Base-by-base conservation (phyloP, 2,888 invertebrate species). In the Hirtodrosophila alboralis region DNA sequence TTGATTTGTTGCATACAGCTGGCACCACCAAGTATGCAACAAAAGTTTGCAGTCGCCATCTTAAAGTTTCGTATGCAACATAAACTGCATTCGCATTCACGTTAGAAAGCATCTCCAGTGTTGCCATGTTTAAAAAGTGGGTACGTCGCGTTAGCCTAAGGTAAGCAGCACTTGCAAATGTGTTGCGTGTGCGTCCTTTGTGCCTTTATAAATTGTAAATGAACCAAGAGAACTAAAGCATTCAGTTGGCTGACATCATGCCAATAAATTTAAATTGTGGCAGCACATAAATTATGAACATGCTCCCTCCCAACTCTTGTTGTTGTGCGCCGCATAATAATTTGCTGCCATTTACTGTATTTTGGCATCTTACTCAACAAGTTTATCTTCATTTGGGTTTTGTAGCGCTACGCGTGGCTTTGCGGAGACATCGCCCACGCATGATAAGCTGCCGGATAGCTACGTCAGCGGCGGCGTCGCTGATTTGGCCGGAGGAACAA, bases 81-180 rank as follows among this genome's bases (percentile, higher is more conserved):
- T 37, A 16, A 72, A 40, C 16, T 56, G 48, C 41, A 54, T 18
- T 38, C 41, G 41, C 31, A 34, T 14, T 14, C 34, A 30, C 38
- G 14, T 41, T 27, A n/a, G 36, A 38, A 47, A 70, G 54, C 47
- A 48, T 51, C 27, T 26, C 51, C 73, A 67, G 73, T 33, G 62
- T 68, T 70, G 62, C 70, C 72, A 90, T 90, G 89, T 85, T 90
- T 52, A 90, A 86, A 75, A 90, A 90, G 84, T 90, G 89, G 89
- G 89, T 90, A 72, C 90, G 90, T 60, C 90, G 90, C 54, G 89
- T 90, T 36, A 90, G 89, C 71, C 83, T 90, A 67, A 90, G 90
- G 89, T 90, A 87, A 89, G 88, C 69, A 52, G 16, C 38, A 52
- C 37, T 43, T 71, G 47, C 33, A 30, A 28, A 49, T 66, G 18